Percentiles rank a stretch among this genome's conserved stretches.
Evolutionary conservation across 2,888 invertebrate genomes (phyloP).

Genomic region (Troilus luridus): DNA sequence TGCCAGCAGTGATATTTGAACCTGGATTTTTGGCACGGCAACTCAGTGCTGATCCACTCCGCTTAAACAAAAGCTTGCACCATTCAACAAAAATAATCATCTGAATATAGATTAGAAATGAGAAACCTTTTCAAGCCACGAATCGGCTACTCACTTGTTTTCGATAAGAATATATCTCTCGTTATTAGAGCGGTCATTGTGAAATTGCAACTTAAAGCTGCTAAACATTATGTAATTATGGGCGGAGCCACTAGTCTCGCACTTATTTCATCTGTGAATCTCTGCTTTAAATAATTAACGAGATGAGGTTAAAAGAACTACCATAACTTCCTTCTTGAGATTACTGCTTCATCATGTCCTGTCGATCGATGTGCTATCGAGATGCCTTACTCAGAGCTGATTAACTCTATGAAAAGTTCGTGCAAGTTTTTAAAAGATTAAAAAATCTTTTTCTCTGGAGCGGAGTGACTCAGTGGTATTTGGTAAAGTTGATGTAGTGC

Average conservation of each 20-base stretch:
- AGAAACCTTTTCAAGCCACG: too few relatives aligned
- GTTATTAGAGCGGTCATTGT: not conserved
- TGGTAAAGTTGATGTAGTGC: too few relatives aligned
- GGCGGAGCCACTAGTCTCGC: not conserved
- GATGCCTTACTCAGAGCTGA: not conserved
- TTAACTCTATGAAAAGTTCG: not conserved
- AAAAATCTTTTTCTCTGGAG: too few relatives aligned
- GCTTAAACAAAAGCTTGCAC: too few relatives aligned
- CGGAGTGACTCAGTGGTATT: too few relatives aligned
- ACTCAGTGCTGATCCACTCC: too few relatives aligned
- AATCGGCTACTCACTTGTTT: not conserved
- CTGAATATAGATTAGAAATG: too few relatives aligned
- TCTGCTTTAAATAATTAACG: not conserved
- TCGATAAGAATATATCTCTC: not conserved
- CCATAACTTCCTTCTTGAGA: not conserved
- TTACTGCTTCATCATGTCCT: not conserved
- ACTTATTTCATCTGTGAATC: not conserved
- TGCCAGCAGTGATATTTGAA: too few relatives aligned
- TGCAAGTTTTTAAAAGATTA: not conserved
- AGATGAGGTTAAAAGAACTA: not conserved
- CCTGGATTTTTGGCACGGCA: too few relatives aligned
- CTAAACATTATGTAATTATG: not conserved
- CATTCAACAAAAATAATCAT: too few relatives aligned
- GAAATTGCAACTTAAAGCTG: not conserved
- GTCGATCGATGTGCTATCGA: not conserved